These are phyloP conservation scores for Argyra leucocephala DNA, from an alignment of 2,888 invertebrate species.

Conservation along the genomic window DNA sequence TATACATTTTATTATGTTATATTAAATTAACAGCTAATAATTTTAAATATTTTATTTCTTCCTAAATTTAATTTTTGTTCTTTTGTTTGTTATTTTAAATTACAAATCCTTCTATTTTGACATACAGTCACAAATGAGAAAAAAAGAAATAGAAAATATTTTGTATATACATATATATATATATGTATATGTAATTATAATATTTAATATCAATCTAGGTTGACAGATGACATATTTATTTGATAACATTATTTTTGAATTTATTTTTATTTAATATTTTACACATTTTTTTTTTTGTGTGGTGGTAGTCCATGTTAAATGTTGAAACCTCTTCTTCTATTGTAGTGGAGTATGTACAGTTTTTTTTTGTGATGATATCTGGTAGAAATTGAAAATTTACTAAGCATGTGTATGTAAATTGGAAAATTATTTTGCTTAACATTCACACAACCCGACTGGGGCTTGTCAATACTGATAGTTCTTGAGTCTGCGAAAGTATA, in stretches of 20 bases:
- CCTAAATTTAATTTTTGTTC: neutral
- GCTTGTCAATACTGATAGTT: too few relatives aligned
- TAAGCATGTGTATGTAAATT: too few relatives aligned
- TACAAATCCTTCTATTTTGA: conserved; percentile 4
- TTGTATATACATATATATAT: too few relatives aligned
- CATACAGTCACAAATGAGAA: neutral
- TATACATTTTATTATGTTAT: neutral
- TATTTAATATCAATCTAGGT: conserved; percentile 4
- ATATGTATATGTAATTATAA: neutral
- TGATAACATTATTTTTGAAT: neutral
- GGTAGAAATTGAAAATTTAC: too few relatives aligned
- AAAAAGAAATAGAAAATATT: too few relatives aligned
- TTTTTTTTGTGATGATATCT: too few relatives aligned
- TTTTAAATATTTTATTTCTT: neutral
- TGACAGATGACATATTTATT: neutral
- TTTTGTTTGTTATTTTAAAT: neutral
- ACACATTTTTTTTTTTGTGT: neutral
- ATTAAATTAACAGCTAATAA: neutral
- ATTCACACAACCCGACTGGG: too few relatives aligned
- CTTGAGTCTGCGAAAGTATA: too few relatives aligned
- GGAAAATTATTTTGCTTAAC: too few relatives aligned
- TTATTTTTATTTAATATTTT: neutral
- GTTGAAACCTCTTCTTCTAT: too few relatives aligned
- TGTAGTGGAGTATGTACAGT: too few relatives aligned
- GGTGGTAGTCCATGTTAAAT: too few relatives aligned